These are phyloP conservation scores for Operophtera brumata DNA, from an alignment of 2,888 invertebrate genomes.

Conservation along the genomic window DNA sequence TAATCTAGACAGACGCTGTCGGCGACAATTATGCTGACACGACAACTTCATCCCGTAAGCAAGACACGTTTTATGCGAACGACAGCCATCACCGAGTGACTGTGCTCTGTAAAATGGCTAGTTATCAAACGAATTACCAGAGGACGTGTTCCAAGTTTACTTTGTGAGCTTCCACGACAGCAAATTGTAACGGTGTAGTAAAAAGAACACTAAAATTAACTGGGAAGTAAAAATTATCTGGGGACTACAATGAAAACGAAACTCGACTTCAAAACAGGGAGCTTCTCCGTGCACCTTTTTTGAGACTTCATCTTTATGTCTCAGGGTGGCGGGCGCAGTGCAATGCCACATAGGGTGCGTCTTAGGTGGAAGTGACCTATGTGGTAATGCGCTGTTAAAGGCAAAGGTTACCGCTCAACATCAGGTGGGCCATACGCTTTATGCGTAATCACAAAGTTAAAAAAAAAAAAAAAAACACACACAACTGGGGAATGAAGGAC, in stretches of 20 bases:
- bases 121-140: slow-evolving; percentile 22
- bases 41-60: slow-evolving; percentile 10
- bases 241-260: background rate
- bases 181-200: slow-evolving; percentile 3
- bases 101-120: slow-evolving; percentile 12
- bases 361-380: too few species aligned
- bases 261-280: too few species aligned
- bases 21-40: background rate
- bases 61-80: slow-evolving; percentile 19
- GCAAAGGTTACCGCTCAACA: too few species aligned
- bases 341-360: too few species aligned
- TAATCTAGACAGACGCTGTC: background rate
- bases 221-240: background rate
- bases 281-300: too few species aligned
- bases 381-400: too few species aligned
- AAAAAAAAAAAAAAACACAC: too few species aligned
- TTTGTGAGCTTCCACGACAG: slow-evolving; percentile 2
- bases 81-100: slow-evolving; percentile 11
- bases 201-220: background rate
- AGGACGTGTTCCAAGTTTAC: slow-evolving; percentile 10
- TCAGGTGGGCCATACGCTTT: too few species aligned
- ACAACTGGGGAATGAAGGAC: too few species aligned
- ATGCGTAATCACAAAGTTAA: too few species aligned
- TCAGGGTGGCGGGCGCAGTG: too few species aligned
- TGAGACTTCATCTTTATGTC: too few species aligned